Evolutionary conservation across 1,140 invertebrate genomes (phyloP), one percentile per base, ranked within the genome.

Genomic region (Apis florea): DNA sequence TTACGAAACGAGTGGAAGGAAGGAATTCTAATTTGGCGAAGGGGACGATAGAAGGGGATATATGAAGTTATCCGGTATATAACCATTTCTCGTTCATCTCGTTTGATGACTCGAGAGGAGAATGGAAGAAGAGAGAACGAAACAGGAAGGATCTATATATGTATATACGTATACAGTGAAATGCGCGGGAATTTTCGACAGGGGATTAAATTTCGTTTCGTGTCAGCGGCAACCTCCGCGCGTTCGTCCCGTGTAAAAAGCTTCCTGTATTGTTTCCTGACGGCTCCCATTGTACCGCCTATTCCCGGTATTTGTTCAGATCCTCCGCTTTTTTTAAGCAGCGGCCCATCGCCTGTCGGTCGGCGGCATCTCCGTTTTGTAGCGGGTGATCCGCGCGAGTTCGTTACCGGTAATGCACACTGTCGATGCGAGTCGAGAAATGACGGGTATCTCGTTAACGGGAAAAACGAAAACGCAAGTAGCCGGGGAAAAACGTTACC

Each of bases 181-280:
- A 40, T 13, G 8, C 13, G 21, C 17, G 71, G 17, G 63, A 75
- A 40, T 63, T 77, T 82, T 77, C 66, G n/a, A 69, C 51, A 53
- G 56, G 51, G 56, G 69, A 87, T 87, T 81, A 72, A 85, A 84
- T 83, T 85, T 85, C 85, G 63, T 78, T 81, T 31, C 66, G 71
- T 72, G 72, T 69, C 71, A 80, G 72, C 64, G 59, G 51, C 71
- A 56, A 83, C 31, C 68, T 83, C 77, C 69, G 64, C 79, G 66
- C 56, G 47, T 78, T 47, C 51, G 47, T 71, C 31, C 58, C 47
- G 53, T 10, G 17, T 84, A 73, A 75, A 84, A 71, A 79, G 67
- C 56, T 61, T 84, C 54, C 74, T 75, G 79, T 82, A 84, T 84
- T 85, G 82, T 85, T 80, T 69, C 74, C 68, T 75, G 80, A 70